A percentile compares a stretch with the other conserved stretches of the same genome.
These are phyloP conservation scores for Apamea epomidion DNA, from an alignment of 2,888 invertebrate species.

Conservation along the genomic window DNA sequence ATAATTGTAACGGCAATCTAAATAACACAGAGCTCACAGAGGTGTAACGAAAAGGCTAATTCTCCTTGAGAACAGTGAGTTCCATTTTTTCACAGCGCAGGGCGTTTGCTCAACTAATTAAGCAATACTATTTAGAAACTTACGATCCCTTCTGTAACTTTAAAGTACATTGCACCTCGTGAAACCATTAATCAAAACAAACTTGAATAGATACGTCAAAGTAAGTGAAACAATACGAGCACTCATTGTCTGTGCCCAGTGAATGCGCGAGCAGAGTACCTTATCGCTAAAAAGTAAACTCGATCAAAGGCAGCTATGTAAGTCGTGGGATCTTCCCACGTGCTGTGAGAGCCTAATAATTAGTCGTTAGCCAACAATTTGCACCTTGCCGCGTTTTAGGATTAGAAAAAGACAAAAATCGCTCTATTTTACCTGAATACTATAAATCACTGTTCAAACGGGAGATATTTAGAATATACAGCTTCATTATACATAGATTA, in stretches of 20 bases:
- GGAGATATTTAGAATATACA: slow-evolving; percentile 9
- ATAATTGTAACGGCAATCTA: slow-evolving; percentile 81
- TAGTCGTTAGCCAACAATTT: slow-evolving; percentile 83
- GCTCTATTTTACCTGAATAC: slow-evolving; percentile 16
- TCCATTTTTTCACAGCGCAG: slow-evolving; percentile 81
- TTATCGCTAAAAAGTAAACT: slow-evolving; percentile 83
- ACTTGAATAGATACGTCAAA: slow-evolving; percentile 68
- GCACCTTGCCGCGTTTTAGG: slow-evolving; percentile 66
- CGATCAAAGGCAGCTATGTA: slow-evolving; percentile 77
- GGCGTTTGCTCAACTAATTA: slow-evolving; percentile 80
- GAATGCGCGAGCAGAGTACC: slow-evolving; percentile 73
- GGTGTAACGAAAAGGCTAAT: slow-evolving; percentile 78
- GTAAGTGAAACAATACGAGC: slow-evolving; percentile 75
- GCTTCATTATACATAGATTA: slow-evolving; percentile 35
- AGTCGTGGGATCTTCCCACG: slow-evolving; percentile 87
- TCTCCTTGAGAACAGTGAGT: slow-evolving; percentile 85
- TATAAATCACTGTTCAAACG: slow-evolving; percentile 30
- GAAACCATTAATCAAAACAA: slow-evolving; percentile 72
- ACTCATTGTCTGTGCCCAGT: slow-evolving; percentile 71
- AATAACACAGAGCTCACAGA: slow-evolving; percentile 76
- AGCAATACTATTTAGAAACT: slow-evolving; percentile 71
- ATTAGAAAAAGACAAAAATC: slow-evolving; percentile 56
- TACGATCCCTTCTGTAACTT: slow-evolving; percentile 68
- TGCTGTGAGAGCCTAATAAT: slow-evolving; percentile 76
- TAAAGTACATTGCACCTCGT: slow-evolving; percentile 73